A percentile compares a stretch with the other conserved stretches of the same genome.
phyloP scores from a whole-genome alignment of 2,113 vertebrate genomes.

The Festucalex cinctus region DNA sequence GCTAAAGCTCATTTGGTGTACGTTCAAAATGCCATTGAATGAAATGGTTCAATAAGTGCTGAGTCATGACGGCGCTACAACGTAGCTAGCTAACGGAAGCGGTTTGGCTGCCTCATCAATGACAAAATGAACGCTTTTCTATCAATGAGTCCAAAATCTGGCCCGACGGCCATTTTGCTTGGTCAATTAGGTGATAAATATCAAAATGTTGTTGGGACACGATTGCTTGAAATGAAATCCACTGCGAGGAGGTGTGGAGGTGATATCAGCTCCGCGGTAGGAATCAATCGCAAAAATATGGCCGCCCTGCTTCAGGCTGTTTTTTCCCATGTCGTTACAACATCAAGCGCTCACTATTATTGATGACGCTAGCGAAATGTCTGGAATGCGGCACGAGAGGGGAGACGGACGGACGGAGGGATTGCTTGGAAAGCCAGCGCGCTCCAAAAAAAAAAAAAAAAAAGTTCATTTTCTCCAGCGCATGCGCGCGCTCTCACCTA shows the following conservation, averaged over 20 bases:
- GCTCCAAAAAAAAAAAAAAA: neutral
- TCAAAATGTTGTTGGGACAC: neutral
- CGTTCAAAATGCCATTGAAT: neutral
- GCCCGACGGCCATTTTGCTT: neutral
- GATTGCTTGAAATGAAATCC: neutral
- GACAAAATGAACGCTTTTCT: neutral
- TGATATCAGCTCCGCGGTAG: neutral
- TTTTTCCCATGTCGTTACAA: constrained; percentile 10
- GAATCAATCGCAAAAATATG: constrained; percentile 1
- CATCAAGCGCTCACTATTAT: constrained; percentile 5
- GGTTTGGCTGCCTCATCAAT: neutral
- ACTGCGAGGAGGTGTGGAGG: neutral
- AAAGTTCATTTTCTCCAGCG: constrained; percentile 62
- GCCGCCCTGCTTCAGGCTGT: neutral
- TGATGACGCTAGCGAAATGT: constrained; percentile 10
- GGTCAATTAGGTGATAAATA: neutral
- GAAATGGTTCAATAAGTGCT: neutral
- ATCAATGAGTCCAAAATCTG: no score
- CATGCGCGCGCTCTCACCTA: constrained; percentile 62
- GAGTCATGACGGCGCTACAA: neutral
- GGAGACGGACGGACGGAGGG: neutral
- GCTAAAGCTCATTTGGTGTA: neutral
- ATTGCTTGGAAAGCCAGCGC: constrained; percentile 24
- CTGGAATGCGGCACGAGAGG: constrained; percentile 33
- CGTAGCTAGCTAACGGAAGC: neutral